Percentiles rank a stretch among this genome's conserved stretches.
These are phyloP conservation scores for Ardeotis arabs DNA, from an alignment of 2,113 vertebrate species.

Conservation along the genomic window DNA sequence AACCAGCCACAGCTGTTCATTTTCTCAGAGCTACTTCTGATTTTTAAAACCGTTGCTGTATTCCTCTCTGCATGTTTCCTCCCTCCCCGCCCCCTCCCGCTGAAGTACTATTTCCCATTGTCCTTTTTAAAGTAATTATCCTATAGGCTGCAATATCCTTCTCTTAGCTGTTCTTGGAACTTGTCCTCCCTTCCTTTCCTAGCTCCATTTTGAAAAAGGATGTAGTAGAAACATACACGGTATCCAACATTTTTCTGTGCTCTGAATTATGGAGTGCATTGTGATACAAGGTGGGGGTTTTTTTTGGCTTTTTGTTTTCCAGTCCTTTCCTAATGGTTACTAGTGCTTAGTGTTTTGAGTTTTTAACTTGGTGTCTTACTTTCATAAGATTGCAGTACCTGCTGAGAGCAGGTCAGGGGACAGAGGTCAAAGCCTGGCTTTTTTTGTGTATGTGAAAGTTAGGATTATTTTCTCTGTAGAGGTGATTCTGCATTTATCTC, in stretches of 20 bases:
- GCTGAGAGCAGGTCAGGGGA: neutral
- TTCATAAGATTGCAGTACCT: neutral
- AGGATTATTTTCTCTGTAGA: neutral
- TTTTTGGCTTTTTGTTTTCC: neutral
- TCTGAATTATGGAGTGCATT: neutral
- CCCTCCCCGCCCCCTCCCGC: neutral
- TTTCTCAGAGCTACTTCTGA: neutral
- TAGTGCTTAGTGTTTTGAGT: neutral
- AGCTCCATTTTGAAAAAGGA: neutral
- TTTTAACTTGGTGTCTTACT: neutral
- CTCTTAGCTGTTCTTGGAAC: neutral
- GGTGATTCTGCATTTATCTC: neutral
- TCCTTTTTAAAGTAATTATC: neutral
- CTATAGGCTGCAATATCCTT: neutral
- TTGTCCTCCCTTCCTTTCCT: neutral
- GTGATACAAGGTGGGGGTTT: neutral
- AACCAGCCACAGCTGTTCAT: neutral
- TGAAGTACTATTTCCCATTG: neutral
- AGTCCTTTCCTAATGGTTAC: neutral
- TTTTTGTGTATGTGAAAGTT: neutral
- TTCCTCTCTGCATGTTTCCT: neutral
- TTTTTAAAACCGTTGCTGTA: neutral
- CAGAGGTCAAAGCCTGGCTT: neutral
- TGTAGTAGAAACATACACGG: neutral
- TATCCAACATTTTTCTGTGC: neutral